Base-by-base conservation (phyloP, 2,113 vertebrate genomes). In the Oreochromis aureus region DNA sequence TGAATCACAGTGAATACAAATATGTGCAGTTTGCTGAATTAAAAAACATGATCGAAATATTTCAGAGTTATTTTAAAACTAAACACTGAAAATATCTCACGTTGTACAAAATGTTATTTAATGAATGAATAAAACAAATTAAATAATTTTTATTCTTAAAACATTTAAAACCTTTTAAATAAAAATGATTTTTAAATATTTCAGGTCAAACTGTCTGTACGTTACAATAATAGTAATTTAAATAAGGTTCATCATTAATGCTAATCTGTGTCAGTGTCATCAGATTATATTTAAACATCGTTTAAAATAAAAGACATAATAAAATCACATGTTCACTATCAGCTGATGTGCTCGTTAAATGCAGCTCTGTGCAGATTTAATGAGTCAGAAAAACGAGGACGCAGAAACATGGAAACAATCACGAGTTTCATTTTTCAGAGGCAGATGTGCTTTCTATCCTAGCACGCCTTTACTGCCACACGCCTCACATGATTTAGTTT, bases 311-410 rank as follows among this genome's bases (percentile, higher is more conserved):
- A n/a, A 7, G 61, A n/a, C 32, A 66, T n/a, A 66, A 39, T 66
- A 12, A 66, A 66, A 39, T 13, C 6, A 0, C 61, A 39, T 3
- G 34, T 22, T 71, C 8, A 10, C 9, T 18, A 6, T 46, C 41
- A 76, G 24, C 71, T 48, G 24, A 19, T 2, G 9, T 30, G 44
- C 30, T 18, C 12, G 24, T 27, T 30, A 27, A 48, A 76, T 1
- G 41, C 0, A 48, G 15, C 22, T 48, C 22, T 19, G 41, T 46
- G 8, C 8, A 16, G 13, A 73, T 73, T 46, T 46, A 30, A 18
- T 6, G 22, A 0, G 27, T 1, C 5, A 44, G 12, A 71, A 41
- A 0, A 44, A 27, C 1, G 2, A 27, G 6, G 39, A 71, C 3
- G 22, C 66, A 46, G 39, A 73, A 73, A 73, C 41, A 44, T 3